Conservation (phyloP, 2,888 invertebrate species). For the Rhagium mordax region DNA sequence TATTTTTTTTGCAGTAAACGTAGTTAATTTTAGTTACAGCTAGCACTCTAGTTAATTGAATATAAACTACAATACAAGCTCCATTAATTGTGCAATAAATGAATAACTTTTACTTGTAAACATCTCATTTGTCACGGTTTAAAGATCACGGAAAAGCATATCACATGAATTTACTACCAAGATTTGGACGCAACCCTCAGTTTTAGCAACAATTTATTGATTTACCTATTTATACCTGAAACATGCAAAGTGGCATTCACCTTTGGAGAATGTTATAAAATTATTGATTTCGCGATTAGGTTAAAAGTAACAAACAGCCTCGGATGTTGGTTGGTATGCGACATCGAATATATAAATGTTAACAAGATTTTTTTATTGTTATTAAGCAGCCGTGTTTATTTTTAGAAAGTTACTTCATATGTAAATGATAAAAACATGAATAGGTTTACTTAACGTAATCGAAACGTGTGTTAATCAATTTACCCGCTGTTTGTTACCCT, state of each 20-base stretch:
- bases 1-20: not conserved
- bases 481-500: slow-evolving; percentile 1
- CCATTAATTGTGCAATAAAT: not conserved
- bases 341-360: slow-evolving; percentile 20
- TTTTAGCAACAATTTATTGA: slow-evolving; percentile 15
- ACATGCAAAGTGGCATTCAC: slow-evolving; percentile 38
- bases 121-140: not conserved
- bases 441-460: slow-evolving; percentile 33
- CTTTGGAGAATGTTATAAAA: slow-evolving; percentile 43
- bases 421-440: slow-evolving; percentile 24
- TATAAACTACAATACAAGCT: not conserved
- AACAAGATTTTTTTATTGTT: slow-evolving; percentile 33
- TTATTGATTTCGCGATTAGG: slow-evolving; percentile 40
- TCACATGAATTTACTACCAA: not conserved
- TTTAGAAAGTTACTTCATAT: slow-evolving; percentile 53
- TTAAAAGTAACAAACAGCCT: not conserved
- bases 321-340: slow-evolving; percentile 4
- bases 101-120: not conserved
- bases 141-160: not conserved
- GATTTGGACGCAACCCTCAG: not conserved
- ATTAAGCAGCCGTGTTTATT: slow-evolving; percentile 44
- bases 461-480: slow-evolving; percentile 27
- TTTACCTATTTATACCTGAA: not conserved
- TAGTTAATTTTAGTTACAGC: not conserved
- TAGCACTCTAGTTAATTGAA: not conserved